Evolutionary conservation across 2,113 vertebrate species (phyloP).

Genomic region (Antechinus stuartii): DNA sequence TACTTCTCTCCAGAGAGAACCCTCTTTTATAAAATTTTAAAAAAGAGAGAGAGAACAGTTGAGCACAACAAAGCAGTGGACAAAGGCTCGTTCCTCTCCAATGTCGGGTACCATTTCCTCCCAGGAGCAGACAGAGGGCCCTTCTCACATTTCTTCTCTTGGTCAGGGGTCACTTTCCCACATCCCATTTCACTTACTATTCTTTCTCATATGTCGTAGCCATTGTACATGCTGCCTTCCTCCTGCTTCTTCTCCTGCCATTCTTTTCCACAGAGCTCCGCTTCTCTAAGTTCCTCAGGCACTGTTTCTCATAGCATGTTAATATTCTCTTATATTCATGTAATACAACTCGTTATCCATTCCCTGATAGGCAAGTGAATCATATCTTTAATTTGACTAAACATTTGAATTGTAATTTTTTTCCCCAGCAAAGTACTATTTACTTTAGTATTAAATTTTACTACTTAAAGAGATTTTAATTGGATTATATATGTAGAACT

Average conservation of each 20-base stretch:
- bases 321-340: background rate
- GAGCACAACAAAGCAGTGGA: background rate
- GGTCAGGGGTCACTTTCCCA: background rate
- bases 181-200: background rate
- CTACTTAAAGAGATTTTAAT: background rate
- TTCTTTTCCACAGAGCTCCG: background rate
- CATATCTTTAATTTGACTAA: background rate
- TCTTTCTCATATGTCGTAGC: background rate
- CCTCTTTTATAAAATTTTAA: background rate
- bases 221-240: background rate
- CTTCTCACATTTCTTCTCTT: background rate
- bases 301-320: background rate
- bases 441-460: slow-evolving; percentile 29
- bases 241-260: background rate
- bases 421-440: background rate
- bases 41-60: background rate
- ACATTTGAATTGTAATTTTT: background rate
- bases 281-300: background rate
- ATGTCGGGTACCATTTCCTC: background rate
- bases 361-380: background rate
- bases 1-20: background rate
- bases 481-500: background rate
- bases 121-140: background rate
- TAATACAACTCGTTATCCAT: background rate
- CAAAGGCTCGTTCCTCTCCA: background rate